A percentile compares a stretch with the other conserved stretches of the same genome.
Evolutionary conservation across 2,113 vertebrate species (phyloP).

Genomic region (Lagopus muta): DNA sequence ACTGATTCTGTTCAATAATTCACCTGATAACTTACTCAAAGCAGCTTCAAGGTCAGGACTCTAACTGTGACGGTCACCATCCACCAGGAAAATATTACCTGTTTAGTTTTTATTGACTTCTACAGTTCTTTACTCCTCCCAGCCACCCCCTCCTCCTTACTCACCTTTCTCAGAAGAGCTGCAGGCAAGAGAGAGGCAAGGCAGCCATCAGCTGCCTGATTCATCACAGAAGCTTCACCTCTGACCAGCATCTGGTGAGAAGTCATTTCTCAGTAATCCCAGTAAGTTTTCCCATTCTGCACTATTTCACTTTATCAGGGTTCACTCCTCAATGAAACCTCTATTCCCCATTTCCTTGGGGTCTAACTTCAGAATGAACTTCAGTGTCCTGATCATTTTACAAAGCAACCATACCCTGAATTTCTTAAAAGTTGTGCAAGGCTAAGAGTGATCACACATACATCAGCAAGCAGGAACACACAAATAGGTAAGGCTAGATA

Average conservation of each 20-base stretch:
- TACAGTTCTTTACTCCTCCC: neutral
- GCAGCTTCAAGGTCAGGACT: neutral
- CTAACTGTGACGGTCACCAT: neutral
- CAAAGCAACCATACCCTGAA: neutral
- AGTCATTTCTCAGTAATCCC: neutral
- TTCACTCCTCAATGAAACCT: neutral
- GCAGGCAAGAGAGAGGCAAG: neutral
- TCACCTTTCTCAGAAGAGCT: neutral
- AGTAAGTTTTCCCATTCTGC: neutral
- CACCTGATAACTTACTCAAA: neutral
- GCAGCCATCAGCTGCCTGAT: neutral
- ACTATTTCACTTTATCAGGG: neutral
- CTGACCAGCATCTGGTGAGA: neutral
- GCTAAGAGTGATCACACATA: fast-evolving
- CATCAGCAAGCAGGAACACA: neutral
- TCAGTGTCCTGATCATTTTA: neutral
- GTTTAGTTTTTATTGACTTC: neutral
- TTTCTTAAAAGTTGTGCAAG: fast-evolving
- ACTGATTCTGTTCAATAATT: neutral
- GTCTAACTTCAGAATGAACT: neutral
- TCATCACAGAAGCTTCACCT: neutral
- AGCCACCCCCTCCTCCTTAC: neutral
- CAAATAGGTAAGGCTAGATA: neutral
- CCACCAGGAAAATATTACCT: neutral
- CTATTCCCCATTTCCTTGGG: neutral